phyloP scores from a whole-genome alignment of 2,797 vertebrate genomes.

The Erpetoichthys calabaricus region DNA sequence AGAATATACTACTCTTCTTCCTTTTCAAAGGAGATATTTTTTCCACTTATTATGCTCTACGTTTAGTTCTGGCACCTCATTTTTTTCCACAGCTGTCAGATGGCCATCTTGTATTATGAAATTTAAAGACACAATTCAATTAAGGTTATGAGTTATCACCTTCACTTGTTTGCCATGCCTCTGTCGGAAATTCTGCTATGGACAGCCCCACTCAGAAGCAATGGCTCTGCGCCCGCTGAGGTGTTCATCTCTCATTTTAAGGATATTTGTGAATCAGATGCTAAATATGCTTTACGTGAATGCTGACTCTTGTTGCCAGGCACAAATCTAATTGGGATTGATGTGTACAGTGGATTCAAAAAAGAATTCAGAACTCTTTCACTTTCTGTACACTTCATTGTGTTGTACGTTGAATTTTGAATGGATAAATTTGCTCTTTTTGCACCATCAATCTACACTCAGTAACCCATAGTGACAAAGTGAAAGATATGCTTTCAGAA shows the following conservation, averaged over 20 bases:
- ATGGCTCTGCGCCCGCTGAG: slow-evolving; percentile 25
- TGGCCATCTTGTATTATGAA: slow-evolving; percentile 55
- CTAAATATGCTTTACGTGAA: no score
- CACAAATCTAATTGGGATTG: no score
- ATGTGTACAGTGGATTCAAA: no score
- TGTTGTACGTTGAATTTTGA: no score
- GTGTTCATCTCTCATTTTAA: slow-evolving; percentile 31
- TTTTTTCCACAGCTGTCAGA: slow-evolving; percentile 38
- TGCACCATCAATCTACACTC: no score
- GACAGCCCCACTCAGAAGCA: slow-evolving; percentile 21
- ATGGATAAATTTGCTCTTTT: no score
- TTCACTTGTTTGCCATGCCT: slow-evolving; percentile 33
- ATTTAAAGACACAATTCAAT: slow-evolving; percentile 74
- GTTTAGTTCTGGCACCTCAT: slow-evolving; percentile 37
- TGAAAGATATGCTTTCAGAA: no score
- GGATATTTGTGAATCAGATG: slow-evolving; percentile 8
- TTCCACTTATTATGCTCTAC: slow-evolving; percentile 27
- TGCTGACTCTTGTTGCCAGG: no score
- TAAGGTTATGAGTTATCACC: slow-evolving; percentile 54
- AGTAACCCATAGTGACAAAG: no score
- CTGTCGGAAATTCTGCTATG: slow-evolving; percentile 22
- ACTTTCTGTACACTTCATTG: no score
- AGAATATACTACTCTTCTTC: slow-evolving; percentile 38
- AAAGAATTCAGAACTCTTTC: no score
- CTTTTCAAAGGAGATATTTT: slow-evolving; percentile 12